Percentiles rank a stretch among this genome's conserved stretches.
These are phyloP conservation scores for Hirtodrosophila histrioides DNA, from an alignment of 2,888 invertebrate species.

Conservation along the genomic window DNA sequence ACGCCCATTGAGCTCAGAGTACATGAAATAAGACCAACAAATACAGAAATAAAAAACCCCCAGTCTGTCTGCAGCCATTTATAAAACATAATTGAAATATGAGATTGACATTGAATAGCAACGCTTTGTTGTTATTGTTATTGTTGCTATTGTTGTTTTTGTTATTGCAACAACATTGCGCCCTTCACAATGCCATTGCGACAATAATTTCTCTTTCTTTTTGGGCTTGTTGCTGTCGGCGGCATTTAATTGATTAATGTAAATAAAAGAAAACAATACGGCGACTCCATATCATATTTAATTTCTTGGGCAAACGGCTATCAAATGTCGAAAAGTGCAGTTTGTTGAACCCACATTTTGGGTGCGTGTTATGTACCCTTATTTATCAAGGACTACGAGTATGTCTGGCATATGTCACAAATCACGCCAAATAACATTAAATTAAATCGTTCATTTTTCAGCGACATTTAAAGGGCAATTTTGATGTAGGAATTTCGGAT, in stretches of 20 bases:
- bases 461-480: neutral
- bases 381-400: conserved; percentile 16
- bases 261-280: conserved; percentile 48
- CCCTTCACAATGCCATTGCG: conserved; percentile 36
- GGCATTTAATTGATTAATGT: conserved; percentile 75
- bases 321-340: conserved; percentile 31
- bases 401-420: conserved; percentile 35
- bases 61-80: conserved; percentile 70
- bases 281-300: conserved; percentile 40
- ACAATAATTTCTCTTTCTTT: conserved; percentile 35
- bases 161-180: conserved; percentile 30
- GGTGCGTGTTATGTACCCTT: conserved; percentile 37
- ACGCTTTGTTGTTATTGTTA: conserved; percentile 29
- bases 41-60: conserved; percentile 21
- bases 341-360: conserved; percentile 43
- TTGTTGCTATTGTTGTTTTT: conserved; percentile 21
- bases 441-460: conserved; percentile 5
- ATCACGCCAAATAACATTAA: conserved; percentile 8
- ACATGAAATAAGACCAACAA: conserved; percentile 9
- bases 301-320: conserved; percentile 33
- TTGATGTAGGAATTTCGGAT: too few relatives aligned
- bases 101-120: conserved; percentile 77
- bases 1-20: neutral
- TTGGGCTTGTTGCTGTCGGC: conserved; percentile 26
- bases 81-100: conserved; percentile 78